Evolutionary conservation across 92 coral and sea anemone species (phyloP).

Genomic region (Virgularia gustaviana): DNA sequence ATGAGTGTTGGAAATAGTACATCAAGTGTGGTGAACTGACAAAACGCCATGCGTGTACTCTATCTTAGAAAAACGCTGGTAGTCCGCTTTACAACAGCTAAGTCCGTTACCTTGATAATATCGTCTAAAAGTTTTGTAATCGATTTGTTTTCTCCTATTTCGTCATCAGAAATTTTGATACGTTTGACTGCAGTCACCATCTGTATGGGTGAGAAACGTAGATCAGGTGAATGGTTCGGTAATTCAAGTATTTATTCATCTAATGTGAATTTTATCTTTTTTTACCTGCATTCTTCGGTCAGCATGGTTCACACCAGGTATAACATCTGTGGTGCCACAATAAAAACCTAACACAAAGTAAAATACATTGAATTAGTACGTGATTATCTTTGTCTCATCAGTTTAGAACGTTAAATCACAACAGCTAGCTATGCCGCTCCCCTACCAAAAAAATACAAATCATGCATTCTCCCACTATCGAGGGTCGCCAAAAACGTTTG

Average conservation of each 20-base stretch:
- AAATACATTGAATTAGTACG: neutral
- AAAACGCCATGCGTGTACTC: neutral
- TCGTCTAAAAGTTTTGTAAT: constrained; percentile 88
- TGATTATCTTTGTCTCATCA: too few relatives aligned
- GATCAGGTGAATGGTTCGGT: neutral
- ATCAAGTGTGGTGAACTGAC: too few relatives aligned
- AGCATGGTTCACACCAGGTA: constrained; percentile 68
- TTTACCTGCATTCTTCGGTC: constrained; percentile 82
- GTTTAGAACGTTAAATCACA: too few relatives aligned
- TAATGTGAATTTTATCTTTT: neutral
- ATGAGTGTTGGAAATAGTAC: too few relatives aligned
- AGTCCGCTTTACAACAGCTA: neutral
- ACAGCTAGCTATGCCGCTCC: too few relatives aligned
- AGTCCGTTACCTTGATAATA: constrained; percentile 63
- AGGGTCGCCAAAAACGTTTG: too few relatives aligned
- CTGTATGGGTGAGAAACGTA: constrained; percentile 44
- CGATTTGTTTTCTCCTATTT: constrained; percentile 75
- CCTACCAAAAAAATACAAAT: too few relatives aligned
- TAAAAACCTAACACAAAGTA: constrained; percentile 61
- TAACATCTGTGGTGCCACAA: constrained; percentile 80
- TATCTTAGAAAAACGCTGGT: neutral
- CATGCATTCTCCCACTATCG: too few relatives aligned
- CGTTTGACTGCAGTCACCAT: constrained; percentile 96
- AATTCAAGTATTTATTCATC: neutral
- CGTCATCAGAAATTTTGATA: constrained; percentile 76